Evolutionary conservation across 2,888 invertebrate species (phyloP).

Genomic region (Nomada ruficornis): DNA sequence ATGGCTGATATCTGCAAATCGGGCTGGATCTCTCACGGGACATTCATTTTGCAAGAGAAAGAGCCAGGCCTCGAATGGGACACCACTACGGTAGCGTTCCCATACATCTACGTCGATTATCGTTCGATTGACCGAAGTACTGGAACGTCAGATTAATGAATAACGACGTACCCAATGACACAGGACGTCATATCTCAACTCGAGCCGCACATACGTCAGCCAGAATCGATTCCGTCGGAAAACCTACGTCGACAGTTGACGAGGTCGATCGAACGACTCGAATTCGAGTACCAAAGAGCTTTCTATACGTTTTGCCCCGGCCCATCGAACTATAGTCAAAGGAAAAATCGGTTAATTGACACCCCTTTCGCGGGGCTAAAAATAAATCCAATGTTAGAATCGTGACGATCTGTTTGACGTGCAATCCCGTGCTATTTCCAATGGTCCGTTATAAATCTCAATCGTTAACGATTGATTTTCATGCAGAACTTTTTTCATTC

Average conservation of each 20-base stretch:
- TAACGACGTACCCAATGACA: constrained; percentile 75
- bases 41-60: constrained; percentile 40
- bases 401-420: neutral
- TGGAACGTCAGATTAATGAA: constrained; percentile 73
- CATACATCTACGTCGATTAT: constrained; percentile 69
- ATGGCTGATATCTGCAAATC: constrained; percentile 23
- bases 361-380: constrained; percentile 17
- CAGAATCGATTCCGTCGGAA: constrained; percentile 66
- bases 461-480: constrained; percentile 1
- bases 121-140: constrained; percentile 72
- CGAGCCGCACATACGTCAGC: constrained; percentile 55
- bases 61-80: neutral
- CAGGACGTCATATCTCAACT: constrained; percentile 71
- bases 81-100: constrained; percentile 14
- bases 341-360: constrained; percentile 58
- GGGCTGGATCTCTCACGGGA: constrained; percentile 29
- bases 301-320: constrained; percentile 40
- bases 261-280: constrained; percentile 52
- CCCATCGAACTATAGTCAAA: constrained; percentile 45
- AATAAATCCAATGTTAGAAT: constrained; percentile 35
- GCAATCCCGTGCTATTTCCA: neutral
- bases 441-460: neutral
- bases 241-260: constrained; percentile 62
- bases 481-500: neutral
- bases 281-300: constrained; percentile 53